Base-by-base conservation (phyloP, 2,113 vertebrate genomes). In the Poeciliopsis turrubarensis region DNA sequence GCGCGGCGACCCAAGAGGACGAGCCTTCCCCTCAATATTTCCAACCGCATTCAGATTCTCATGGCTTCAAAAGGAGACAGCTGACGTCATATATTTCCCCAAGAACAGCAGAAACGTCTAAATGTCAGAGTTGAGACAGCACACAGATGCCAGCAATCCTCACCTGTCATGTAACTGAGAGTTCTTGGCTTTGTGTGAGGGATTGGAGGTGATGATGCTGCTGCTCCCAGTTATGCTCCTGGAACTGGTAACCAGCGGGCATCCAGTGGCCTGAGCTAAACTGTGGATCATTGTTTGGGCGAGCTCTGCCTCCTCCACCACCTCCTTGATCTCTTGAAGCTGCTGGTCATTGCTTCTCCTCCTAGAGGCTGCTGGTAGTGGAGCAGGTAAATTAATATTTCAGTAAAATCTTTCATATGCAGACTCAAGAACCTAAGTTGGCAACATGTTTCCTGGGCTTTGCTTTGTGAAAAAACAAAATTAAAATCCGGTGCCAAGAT, bases 1-100 rank as follows among this genome's bases (percentile, higher is more conserved):
- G 22, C 98, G 93, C 0, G 98, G 98, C 0, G 98, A 99, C 72
- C 97, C 98, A 86, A 97, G 92, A 2, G 96, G 92, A n/a, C 97
- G 94, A 61, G 96, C 92, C 86, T 99, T 99, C 19, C 80, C 81
- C 0, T 93, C 92, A n/a, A 47, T 14, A 44, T 79, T 87, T 44
- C 72, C 68, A 29, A 27, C 63, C 30, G n/a, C 19, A 71, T 83
- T 89, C 73, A 91, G 47, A 82, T 47, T 86, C 70, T 93, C 92
- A 5, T 0, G 72, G 74, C 90, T 92, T 10, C 60, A 31, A 37
- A 70, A 67, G 1, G 3, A 14, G 30, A 70, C 54, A 77, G 3
- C 60, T 70, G 13, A 65, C 26, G 25, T 65, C 10, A 37, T 41
- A 63, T 69, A 65, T n/a, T 29, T 70, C n/a, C 19, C 19, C 57